Percentiles rank a stretch among this genome's conserved stretches.
Conservation (phyloP, 2,113 vertebrate genomes). For the Nanger granti region DNA sequence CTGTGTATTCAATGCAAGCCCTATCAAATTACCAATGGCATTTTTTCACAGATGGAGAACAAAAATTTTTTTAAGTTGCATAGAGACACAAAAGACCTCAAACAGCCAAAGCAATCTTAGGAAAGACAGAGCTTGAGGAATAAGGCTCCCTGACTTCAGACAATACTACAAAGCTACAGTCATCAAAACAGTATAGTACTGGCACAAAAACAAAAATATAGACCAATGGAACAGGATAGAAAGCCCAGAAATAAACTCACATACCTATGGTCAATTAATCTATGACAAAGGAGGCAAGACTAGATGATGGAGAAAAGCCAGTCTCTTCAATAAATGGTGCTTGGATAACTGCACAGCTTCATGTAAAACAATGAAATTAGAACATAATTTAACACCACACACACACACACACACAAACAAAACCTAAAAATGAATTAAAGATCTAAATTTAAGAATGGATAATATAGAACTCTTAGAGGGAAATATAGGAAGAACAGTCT, state of each 20-base stretch:
- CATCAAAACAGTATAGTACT: background rate
- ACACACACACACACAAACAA: background rate
- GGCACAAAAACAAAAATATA: background rate
- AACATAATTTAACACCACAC: background rate
- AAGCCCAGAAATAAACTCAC: background rate
- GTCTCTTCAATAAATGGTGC: background rate
- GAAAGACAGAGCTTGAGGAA: background rate
- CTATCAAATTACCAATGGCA: background rate
- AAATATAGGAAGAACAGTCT: background rate
- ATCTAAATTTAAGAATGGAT: background rate
- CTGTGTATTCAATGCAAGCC: background rate
- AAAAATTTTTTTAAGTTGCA: background rate
- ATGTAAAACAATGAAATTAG: background rate
- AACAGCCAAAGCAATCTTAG: background rate
- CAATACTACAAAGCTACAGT: background rate
- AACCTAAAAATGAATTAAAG: background rate
- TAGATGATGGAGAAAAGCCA: background rate
- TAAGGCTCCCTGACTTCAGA: background rate
- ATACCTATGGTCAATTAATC: background rate
- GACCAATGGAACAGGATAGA: background rate
- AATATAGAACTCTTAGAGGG: background rate
- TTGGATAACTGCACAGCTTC: background rate
- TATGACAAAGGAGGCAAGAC: background rate
- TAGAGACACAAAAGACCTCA: background rate
- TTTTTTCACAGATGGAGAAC: background rate